A percentile compares a stretch with the other conserved stretches of the same genome.
phyloP scores from a whole-genome alignment of 2,888 invertebrate genomes.

The Euproctis similis region DNA sequence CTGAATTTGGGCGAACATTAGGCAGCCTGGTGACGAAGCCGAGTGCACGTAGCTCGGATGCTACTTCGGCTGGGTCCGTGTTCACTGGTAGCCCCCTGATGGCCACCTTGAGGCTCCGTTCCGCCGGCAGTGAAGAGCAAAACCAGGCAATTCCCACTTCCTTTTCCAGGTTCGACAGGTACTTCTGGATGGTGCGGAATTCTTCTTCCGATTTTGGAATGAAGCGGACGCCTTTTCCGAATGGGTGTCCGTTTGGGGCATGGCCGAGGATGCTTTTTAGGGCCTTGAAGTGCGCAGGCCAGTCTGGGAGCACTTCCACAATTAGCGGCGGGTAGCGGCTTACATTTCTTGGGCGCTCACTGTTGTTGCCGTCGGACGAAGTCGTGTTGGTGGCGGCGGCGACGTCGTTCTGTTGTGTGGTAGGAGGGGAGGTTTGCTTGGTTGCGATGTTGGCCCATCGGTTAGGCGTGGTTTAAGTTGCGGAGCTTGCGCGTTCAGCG shows the following conservation, averaged over 20 bases:
- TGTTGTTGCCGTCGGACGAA: no score
- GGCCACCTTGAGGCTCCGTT: conserved; percentile 2
- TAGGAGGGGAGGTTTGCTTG: no score
- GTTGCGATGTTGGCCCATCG: no score
- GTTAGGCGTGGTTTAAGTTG: no score
- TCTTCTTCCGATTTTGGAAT: background rate
- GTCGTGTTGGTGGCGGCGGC: no score
- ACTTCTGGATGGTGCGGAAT: background rate
- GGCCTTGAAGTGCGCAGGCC: background rate
- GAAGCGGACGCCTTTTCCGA: background rate
- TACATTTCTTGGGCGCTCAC: no score
- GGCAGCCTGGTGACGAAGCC: no score
- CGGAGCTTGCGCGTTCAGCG: no score
- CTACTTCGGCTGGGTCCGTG: background rate
- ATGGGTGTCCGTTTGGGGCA: background rate
- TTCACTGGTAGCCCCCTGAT: conserved; percentile 1
- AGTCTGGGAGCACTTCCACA: background rate
- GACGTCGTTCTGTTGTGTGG: no score
- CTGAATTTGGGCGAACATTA: no score
- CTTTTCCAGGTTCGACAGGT: background rate
- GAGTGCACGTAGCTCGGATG: background rate
- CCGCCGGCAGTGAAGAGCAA: background rate
- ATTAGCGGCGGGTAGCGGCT: background rate
- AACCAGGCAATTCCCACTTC: conserved; percentile 1
- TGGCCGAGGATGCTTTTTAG: background rate